Conservation (phyloP, 2,113 vertebrate species). For the Lipophrys pholis region DNA sequence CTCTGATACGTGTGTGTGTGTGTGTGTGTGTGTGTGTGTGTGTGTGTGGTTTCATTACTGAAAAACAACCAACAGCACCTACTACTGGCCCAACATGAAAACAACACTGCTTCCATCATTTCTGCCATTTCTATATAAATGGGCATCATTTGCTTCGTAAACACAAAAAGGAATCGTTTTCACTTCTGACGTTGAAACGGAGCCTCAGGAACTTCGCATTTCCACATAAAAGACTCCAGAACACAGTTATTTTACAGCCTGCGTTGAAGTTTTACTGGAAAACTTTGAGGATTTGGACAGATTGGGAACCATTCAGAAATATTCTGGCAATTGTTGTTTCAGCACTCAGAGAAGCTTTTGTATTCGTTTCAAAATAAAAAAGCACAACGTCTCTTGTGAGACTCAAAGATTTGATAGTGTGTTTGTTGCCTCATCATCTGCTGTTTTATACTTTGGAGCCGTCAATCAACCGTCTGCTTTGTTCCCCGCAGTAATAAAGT, state of each 20-base stretch:
- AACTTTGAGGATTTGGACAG: slow-evolving; percentile 13
- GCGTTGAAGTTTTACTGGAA: slow-evolving; percentile 19
- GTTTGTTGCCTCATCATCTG: slow-evolving; percentile 24
- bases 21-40: no score
- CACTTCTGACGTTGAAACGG: neutral
- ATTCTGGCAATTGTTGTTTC: slow-evolving; percentile 11
- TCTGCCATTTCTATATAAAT: no score
- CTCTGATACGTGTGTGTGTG: no score
- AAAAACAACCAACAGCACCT: no score
- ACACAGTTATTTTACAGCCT: neutral
- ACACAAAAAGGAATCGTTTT: slow-evolving; percentile 17
- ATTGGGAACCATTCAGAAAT: slow-evolving; percentile 27
- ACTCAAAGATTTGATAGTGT: slow-evolving; percentile 13
- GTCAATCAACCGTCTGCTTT: slow-evolving; percentile 46
- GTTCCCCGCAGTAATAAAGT: slow-evolving; percentile 37
- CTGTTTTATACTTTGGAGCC: slow-evolving; percentile 27
- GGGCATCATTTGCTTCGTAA: no score
- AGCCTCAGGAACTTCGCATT: slow-evolving; percentile 25
- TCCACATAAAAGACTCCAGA: slow-evolving; percentile 23
- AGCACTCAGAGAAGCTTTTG: neutral
- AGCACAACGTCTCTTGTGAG: slow-evolving; percentile 3
- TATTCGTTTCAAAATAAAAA: neutral
- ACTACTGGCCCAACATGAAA: no score
- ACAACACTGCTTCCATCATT: no score
- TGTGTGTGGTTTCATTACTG: no score